These are phyloP conservation scores for Mugil cephalus DNA, from an alignment of 2,113 vertebrate genomes.

Conservation along the genomic window DNA sequence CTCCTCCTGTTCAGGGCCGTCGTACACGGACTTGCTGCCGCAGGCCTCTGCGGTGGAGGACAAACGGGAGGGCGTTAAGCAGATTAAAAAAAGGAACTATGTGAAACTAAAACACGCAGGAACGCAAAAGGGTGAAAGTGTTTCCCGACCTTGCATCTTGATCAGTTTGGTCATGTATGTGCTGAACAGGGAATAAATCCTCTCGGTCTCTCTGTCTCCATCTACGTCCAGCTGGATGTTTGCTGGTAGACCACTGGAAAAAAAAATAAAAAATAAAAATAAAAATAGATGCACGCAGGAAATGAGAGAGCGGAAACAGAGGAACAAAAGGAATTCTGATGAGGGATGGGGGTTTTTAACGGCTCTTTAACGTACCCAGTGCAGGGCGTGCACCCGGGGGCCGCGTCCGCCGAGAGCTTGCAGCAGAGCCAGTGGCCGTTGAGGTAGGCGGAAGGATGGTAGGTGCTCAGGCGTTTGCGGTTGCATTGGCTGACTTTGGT, in stretches of 20 bases:
- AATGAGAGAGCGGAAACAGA: conserved; percentile 30
- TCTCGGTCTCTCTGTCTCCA: conserved; percentile 95
- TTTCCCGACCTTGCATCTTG: conserved; percentile 96
- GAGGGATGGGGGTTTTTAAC: not conserved
- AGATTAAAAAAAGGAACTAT: not conserved
- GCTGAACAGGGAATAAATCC: conserved; percentile 96
- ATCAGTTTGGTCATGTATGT: conserved; percentile 93
- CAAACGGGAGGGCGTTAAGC: conserved; percentile 3
- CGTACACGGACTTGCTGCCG: conserved; percentile 96
- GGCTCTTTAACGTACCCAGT: conserved; percentile 89
- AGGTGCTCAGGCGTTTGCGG: conserved; percentile 94
- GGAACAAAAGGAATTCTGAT: not conserved
- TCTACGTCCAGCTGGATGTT: conserved; percentile 98
- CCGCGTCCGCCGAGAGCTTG: conserved; percentile 89
- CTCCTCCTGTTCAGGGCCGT: conserved; percentile 95
- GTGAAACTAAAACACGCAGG: not conserved
- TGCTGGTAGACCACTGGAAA: conserved; percentile 91
- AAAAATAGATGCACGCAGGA: conserved; percentile 31
- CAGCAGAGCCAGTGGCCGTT: conserved; percentile 99
- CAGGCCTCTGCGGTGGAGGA: conserved; percentile 89
- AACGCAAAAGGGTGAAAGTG: not conserved
- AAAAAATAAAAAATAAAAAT: too few relatives aligned
- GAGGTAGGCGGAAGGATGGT: conserved; percentile 97
- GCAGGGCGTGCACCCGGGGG: conserved; percentile 93
- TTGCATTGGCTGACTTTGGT: conserved; percentile 99